Percentiles rank a stretch among this genome's conserved stretches.
phyloP scores from a whole-genome alignment of 2,113 vertebrate species.

The Antennarius striatus region DNA sequence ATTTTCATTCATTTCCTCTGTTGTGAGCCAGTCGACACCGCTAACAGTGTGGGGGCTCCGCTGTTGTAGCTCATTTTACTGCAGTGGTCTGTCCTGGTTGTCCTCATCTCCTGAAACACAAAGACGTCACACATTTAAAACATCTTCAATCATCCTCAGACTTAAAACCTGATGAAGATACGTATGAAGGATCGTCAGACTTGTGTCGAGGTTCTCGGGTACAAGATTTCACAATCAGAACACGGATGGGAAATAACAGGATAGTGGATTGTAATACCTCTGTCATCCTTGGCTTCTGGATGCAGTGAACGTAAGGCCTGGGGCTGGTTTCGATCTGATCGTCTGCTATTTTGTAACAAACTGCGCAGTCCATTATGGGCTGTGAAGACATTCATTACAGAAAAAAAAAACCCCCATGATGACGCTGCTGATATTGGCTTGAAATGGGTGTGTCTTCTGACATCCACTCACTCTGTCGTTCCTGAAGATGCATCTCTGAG shows the following conservation, averaged over 20 bases:
- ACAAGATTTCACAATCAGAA: no score
- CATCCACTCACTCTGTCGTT: slow-evolving; percentile 70
- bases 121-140: no score
- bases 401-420: background rate
- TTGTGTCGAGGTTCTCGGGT: no score
- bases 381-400: slow-evolving; percentile 23
- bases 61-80: slow-evolving; percentile 66
- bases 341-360: slow-evolving; percentile 72
- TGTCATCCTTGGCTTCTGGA: slow-evolving; percentile 74
- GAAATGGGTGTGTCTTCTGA: background rate
- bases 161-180: no score
- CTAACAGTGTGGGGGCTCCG: slow-evolving; percentile 66
- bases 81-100: slow-evolving; percentile 52
- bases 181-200: no score
- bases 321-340: slow-evolving; percentile 53
- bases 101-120: slow-evolving; percentile 52
- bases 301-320: slow-evolving; percentile 75
- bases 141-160: no score
- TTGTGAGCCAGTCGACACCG: background rate
- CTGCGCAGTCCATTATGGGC: slow-evolving; percentile 78
- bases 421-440: background rate
- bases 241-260: no score
- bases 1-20: no score
- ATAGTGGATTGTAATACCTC: slow-evolving; percentile 48
- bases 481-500: slow-evolving; percentile 66